These are phyloP conservation scores for Yponomeuta cagnagella DNA, from an alignment of 2,888 invertebrate species.

Conservation along the genomic window DNA sequence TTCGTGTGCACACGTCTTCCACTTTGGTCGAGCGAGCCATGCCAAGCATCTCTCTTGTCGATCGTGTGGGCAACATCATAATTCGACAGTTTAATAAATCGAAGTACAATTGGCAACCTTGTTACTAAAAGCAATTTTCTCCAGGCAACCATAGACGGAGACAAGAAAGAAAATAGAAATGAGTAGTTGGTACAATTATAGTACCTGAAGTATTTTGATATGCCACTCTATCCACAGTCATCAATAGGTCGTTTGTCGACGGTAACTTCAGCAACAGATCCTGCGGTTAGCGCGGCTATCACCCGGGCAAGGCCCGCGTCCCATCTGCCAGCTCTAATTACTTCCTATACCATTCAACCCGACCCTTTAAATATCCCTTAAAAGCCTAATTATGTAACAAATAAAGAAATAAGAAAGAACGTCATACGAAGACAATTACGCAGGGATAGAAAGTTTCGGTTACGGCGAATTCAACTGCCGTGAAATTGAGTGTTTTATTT, in stretches of 20 bases:
- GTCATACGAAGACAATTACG: slow-evolving; percentile 45
- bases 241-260: slow-evolving; percentile 10
- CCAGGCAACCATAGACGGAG: no score
- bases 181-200: no score
- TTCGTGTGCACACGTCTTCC: no score
- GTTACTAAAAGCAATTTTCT: no score
- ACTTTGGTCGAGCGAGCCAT: no score
- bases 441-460: slow-evolving; percentile 50
- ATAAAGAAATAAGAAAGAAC: slow-evolving; percentile 62
- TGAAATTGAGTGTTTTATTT: slow-evolving; percentile 51
- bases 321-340: slow-evolving; percentile 66
- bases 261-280: slow-evolving; percentile 6
- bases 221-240: neutral
- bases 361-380: slow-evolving; percentile 41
- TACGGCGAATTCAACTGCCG: slow-evolving; percentile 49
- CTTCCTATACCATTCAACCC: slow-evolving; percentile 61
- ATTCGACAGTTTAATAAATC: no score
- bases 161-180: no score
- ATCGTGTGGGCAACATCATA: no score
- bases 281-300: slow-evolving; percentile 1
- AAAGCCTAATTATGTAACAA: slow-evolving; percentile 49
- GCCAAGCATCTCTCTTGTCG: no score
- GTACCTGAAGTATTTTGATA: neutral
- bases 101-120: no score
- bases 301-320: slow-evolving; percentile 29